Evolutionary conservation across 2,797 vertebrate genomes (phyloP), one percentile per base, ranked within the genome.

Genomic region (Pangasius mekongensis): DNA sequence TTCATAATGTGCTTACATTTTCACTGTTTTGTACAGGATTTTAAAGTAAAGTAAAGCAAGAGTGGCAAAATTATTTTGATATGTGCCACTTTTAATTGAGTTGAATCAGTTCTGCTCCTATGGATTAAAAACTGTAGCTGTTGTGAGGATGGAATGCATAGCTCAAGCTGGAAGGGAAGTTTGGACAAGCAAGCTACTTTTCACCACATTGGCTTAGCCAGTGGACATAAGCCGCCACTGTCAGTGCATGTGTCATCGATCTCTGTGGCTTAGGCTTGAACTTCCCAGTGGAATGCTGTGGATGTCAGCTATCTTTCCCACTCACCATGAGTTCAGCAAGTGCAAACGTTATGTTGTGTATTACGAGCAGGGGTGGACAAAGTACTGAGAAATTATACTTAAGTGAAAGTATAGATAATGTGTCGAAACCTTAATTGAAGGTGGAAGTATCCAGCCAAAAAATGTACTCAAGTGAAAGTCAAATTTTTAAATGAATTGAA

Each of bases 161-260:
- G 58, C 74, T 84, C 62, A 80, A 83, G 86, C 87, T 88, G 88
- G 90, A 85, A 85, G 83, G 89, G 82, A 84, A 86, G 91, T 86
- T 77, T 81, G 89, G 84, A 89, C 58, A 73, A 76, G 87, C 88
- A 85, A 89, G 87, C 90, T 90, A 81, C 83, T 87, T 92, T 91
- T 92, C 90, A 89, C 86, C 89, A 85, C 80, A 73, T 71, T 90
- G 90, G 88, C 88, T 85, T 74, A 84, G 83, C 74, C 58, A 81
- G 73, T 83, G 58, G 89, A 74, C 84, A 52, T 73, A 80, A 49
- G 91, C 90, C 87, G 82, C 84, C 22, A 81, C 77, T 82, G 89
- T 89, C 81, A 78, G 84, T 87, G 84, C 54, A 74, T 89, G 82
- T 92, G 91, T 91, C 91, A 91, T 91, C 85, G 77, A 87, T 88